Base-by-base conservation (phyloP, 2,888 invertebrate species). In the Bruchidius siliquastri region DNA sequence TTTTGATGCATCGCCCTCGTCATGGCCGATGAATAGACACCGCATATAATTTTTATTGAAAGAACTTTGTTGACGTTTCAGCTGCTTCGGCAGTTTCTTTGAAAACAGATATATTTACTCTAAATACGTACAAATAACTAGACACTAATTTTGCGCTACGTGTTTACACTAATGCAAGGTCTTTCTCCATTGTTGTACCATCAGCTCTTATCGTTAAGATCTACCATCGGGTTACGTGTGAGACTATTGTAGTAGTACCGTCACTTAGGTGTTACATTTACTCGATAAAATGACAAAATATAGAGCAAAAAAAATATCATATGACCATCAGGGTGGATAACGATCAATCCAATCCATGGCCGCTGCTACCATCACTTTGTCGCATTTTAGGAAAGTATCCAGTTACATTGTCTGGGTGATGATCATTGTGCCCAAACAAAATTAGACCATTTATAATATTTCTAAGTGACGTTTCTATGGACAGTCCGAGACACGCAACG, bases 401-500 rank as follows among this genome's bases (percentile, higher is more conserved):
- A 77, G 81, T 84, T 84, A 83, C 84, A 73, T 79, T 79, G 81
- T 81, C 77, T 79, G 74, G 78, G 78, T 81, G 82, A 81, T 81
- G 78, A 82, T 81, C 78, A 79, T 83, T 83, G 80, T 83, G 77
- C 76, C 75, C 76, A 78, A 78, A 82, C 80, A 81, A 83, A 84
- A 85, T 84, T 83, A 81, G 80, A 83, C 80, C 85, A 85, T 85
- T 85, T 85, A 85, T 85, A 85, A 85, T 85, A 85, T 85, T 84
- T 80, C 81, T 85, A 85, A 85, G 83, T 86, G 85, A 86, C 85
- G 84, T 81, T 82, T 85, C 83, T 80, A 84, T 84, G 82, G 81
- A 82, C 80, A 83, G 85, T 84, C 84, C 85, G 82, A 79, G 77
- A 71, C 80, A 49, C 81, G 83, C 79, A 83, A 83, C 80, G 79